Evolutionary conservation across 2,888 invertebrate genomes (phyloP).

Genomic region (Eupeodes luniger): DNA sequence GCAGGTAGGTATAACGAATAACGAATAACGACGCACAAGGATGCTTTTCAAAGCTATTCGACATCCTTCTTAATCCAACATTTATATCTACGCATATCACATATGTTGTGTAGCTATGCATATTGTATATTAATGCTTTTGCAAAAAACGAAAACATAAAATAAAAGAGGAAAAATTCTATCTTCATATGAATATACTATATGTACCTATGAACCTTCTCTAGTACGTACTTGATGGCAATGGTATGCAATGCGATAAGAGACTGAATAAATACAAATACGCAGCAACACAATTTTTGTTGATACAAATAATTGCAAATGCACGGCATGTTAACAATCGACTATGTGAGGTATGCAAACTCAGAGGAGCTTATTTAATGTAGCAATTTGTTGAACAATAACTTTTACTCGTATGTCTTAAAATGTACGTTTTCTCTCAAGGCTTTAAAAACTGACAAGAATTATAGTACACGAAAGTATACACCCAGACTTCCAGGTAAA

Average conservation of each 20-base stretch:
- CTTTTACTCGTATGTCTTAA: background rate
- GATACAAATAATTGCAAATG: slow-evolving; percentile 35
- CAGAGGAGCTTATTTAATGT: slow-evolving; percentile 29
- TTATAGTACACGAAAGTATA: too few relatives aligned
- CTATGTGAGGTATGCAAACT: slow-evolving; percentile 21
- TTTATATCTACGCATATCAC: slow-evolving; percentile 40
- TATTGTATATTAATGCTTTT: background rate
- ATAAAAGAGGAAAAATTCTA: slow-evolving; percentile 3
- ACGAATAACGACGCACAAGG: slow-evolving; percentile 52
- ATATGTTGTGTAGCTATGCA: background rate
- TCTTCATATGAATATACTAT: slow-evolving; percentile 2
- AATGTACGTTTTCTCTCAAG: background rate
- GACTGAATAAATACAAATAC: slow-evolving; percentile 52
- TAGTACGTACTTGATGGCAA: slow-evolving; percentile 42
- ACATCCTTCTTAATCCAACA: slow-evolving; percentile 36
- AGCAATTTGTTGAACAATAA: slow-evolving; percentile 17
- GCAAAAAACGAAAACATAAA: background rate
- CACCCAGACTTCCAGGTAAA: background rate
- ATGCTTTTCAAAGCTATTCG: slow-evolving; percentile 47
- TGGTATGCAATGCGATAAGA: slow-evolving; percentile 36
- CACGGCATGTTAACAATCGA: slow-evolving; percentile 29
- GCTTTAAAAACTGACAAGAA: background rate
- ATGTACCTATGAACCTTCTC: background rate
- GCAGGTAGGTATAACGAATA: slow-evolving; percentile 52
- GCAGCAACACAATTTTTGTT: slow-evolving; percentile 47